These are phyloP conservation scores for Pollenia amentaria DNA, from an alignment of 2,888 invertebrate genomes.

Conservation along the genomic window DNA sequence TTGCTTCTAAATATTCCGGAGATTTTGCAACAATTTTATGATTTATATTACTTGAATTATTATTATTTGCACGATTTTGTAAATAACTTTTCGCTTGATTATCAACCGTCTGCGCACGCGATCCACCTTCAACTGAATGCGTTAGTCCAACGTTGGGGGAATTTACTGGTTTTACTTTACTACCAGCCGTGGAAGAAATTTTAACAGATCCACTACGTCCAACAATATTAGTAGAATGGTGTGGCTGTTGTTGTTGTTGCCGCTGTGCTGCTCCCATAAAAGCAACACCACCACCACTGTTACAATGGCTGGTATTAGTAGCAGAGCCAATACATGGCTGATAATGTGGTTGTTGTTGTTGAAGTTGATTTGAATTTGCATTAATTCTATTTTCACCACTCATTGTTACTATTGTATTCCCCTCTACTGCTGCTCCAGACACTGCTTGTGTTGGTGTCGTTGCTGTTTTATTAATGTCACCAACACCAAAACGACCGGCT, in stretches of 20 bases:
- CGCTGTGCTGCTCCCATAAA: constrained; percentile 70
- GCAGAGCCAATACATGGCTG: constrained; percentile 38
- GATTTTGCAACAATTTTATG: constrained; percentile 60
- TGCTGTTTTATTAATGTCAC: constrained; percentile 70
- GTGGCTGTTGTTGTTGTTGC: constrained; percentile 44
- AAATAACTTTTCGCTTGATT: constrained; percentile 41
- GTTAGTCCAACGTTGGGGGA: constrained; percentile 77
- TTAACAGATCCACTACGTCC: constrained; percentile 64
- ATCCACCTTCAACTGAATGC: constrained; percentile 84
- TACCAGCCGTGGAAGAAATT: constrained; percentile 61
- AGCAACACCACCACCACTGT: constrained; percentile 44
- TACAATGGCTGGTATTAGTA: constrained; percentile 14
- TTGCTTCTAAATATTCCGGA: constrained; percentile 67
- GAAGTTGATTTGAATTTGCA: constrained; percentile 68
- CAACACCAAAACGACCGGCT: constrained; percentile 72
- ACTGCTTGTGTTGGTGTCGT: constrained; percentile 72
- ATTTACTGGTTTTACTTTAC: constrained; percentile 77
- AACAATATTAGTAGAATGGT: constrained; percentile 56
- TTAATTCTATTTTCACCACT: constrained; percentile 68
- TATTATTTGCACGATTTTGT: constrained; percentile 46
- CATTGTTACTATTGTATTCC: constrained; percentile 51
- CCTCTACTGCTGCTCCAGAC: constrained; percentile 62
- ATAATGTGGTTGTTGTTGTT: constrained; percentile 53
- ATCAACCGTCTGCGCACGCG: constrained; percentile 82
- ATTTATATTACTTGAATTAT: constrained; percentile 65